These are phyloP conservation scores for Phalacrocorax carbo DNA, from an alignment of 2,113 vertebrate genomes.

Conservation along the genomic window DNA sequence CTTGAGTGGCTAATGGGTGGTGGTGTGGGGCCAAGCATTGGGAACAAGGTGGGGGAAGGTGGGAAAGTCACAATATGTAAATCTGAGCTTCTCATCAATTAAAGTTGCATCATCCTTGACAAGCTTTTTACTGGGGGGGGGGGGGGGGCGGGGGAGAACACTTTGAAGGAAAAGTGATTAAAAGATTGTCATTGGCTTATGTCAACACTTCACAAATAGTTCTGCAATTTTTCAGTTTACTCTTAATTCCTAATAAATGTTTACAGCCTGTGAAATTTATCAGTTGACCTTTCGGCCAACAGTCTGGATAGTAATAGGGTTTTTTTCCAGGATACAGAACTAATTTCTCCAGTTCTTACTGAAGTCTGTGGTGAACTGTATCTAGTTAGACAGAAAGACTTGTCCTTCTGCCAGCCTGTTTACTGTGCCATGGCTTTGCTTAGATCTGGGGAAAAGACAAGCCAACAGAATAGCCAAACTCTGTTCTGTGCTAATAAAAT, in stretches of 20 bases:
- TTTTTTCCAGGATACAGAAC: not conserved
- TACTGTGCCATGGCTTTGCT: not conserved
- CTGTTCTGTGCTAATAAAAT: not conserved
- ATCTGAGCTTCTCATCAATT: not conserved
- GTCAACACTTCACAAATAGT: not conserved
- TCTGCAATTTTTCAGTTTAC: not conserved
- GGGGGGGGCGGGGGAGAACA: not conserved
- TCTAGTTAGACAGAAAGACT: not conserved
- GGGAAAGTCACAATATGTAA: not conserved
- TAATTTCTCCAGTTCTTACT: not conserved
- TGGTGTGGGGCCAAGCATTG: too few species aligned
- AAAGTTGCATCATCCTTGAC: not conserved
- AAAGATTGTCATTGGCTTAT: not conserved
- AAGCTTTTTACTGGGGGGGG: not conserved
- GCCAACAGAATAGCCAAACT: not conserved
- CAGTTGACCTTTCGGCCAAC: not conserved
- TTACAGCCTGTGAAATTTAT: not conserved
- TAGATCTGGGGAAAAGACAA: not conserved
- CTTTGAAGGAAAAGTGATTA: not conserved
- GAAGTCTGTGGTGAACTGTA: not conserved
- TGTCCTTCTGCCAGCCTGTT: not conserved
- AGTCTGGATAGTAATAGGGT: not conserved
- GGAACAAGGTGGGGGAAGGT: accelerated
- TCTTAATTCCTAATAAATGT: not conserved
- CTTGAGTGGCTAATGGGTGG: accelerated